Conservation (phyloP, 1,140 invertebrate genomes). For the Daktulosphaira vitifoliae region DNA sequence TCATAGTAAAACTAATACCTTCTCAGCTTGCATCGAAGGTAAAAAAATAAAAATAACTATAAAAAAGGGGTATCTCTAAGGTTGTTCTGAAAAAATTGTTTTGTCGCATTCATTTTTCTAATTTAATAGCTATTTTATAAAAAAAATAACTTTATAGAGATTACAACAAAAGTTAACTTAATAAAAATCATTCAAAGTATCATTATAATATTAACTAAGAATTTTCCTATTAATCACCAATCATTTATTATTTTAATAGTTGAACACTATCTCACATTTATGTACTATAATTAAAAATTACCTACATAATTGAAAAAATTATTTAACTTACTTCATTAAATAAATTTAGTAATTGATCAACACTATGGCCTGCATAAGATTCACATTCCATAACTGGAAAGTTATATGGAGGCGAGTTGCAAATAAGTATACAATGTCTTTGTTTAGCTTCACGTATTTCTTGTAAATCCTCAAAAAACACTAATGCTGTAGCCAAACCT, state of each 20-base stretch:
- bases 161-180: too few species aligned
- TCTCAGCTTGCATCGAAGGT: too few species aligned
- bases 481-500: conserved; percentile 74
- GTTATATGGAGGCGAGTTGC: conserved; percentile 87
- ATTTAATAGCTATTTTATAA: too few species aligned
- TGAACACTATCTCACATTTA: neutral
- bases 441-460: conserved; percentile 54
- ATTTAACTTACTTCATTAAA: conserved; percentile 56
- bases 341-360: conserved; percentile 63
- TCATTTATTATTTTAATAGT: neutral
- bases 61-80: too few species aligned
- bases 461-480: conserved; percentile 80
- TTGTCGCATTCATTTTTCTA: too few species aligned
- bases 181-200: too few species aligned
- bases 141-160: too few species aligned
- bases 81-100: too few species aligned
- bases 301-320: neutral
- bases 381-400: conserved; percentile 71
- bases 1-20: too few species aligned
- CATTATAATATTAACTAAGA: neutral
- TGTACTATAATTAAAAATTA: conserved; percentile 10
- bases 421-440: conserved; percentile 79
- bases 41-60: too few species aligned
- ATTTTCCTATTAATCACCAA: neutral
- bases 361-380: conserved; percentile 58